These are phyloP conservation scores for Epizoanthus ramosus DNA, from an alignment of 92 coral and sea anemone genomes.

Conservation along the genomic window DNA sequence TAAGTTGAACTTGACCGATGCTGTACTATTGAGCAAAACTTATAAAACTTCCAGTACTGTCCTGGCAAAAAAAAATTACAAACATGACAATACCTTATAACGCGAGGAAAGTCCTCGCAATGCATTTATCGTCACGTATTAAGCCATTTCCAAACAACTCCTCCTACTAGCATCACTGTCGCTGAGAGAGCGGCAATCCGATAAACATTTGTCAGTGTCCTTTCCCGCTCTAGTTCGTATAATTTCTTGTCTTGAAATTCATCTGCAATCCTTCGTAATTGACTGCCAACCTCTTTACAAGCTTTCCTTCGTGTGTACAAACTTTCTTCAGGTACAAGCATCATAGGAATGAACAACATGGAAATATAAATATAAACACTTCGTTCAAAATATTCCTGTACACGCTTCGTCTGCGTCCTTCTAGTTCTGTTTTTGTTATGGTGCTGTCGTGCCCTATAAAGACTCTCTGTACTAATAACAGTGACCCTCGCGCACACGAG, in stretches of 20 bases:
- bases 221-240: conserved; percentile 20
- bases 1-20: background rate
- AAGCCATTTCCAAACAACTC: conserved; percentile 37
- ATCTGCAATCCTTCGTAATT: conserved; percentile 8
- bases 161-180: conserved; percentile 21
- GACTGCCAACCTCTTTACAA: conserved; percentile 10
- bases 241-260: conserved; percentile 32
- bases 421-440: conserved; percentile 8
- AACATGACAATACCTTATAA: conserved; percentile 8
- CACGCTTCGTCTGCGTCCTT: too few species aligned
- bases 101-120: conserved; percentile 21
- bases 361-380: too few species aligned
- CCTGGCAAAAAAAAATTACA: background rate
- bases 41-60: conserved; percentile 33
- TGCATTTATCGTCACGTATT: conserved; percentile 4
- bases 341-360: background rate
- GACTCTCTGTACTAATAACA: background rate
- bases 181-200: conserved; percentile 27
- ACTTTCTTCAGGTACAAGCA: conserved; percentile 13
- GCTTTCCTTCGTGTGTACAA: background rate
- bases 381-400: too few species aligned
- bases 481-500: conserved; percentile 15
- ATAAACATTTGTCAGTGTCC: conserved; percentile 4
- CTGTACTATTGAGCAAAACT: conserved; percentile 7
- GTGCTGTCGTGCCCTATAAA: background rate